Base-by-base conservation (phyloP, 37 sponge, comb jelly and placozoan genomes). In the Beroe forskalii region DNA sequence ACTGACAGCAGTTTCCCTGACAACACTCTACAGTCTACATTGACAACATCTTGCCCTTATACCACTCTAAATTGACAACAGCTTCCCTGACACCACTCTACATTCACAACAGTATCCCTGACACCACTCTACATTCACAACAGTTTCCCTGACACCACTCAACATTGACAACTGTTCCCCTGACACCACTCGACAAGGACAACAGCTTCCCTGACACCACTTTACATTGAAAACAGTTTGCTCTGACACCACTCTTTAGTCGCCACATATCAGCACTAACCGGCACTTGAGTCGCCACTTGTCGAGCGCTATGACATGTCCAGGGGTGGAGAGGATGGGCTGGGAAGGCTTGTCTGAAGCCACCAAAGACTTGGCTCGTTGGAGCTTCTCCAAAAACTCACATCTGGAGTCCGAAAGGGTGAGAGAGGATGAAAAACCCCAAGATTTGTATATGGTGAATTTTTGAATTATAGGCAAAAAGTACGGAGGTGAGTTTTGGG, bases 361-460 rank as follows among this genome's bases (percentile, higher is more conserved):
- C 17, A 91, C 69, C 64, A 91, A 94, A 22, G 61, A 42, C 69
- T 94, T 93, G 42, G 94, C 95, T 23, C 93, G 91, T 67, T 95
- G 93, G 64, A 97, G 39, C 93, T 97, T 96, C 89, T 94, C 93
- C 3, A 93, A 64, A 66, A 96, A 96, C 76, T 95, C 96, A 31
- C 72, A 67, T 32, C 94, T 48, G 63, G 90, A 92, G 41, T 95
- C 96, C 92, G 94, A 4, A n/a, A n/a, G n/a, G n/a, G n/a, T n/a
- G n/a, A n/a, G n/a, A n/a, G n/a, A n/a, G n/a, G n/a, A n/a, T n/a
- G n/a, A n/a, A n/a, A n/a, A n/a, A n/a, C n/a, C n/a, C n/a, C n/a
- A n/a, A n/a, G n/a, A n/a, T n/a, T n/a, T n/a, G n/a, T n/a, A n/a
- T n/a, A n/a, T n/a, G n/a, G n/a, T n/a, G n/a, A n/a, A n/a, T n/a